These are phyloP conservation scores for Cephalopholis sonnerati DNA, from an alignment of 2,113 vertebrate genomes.

Conservation along the genomic window DNA sequence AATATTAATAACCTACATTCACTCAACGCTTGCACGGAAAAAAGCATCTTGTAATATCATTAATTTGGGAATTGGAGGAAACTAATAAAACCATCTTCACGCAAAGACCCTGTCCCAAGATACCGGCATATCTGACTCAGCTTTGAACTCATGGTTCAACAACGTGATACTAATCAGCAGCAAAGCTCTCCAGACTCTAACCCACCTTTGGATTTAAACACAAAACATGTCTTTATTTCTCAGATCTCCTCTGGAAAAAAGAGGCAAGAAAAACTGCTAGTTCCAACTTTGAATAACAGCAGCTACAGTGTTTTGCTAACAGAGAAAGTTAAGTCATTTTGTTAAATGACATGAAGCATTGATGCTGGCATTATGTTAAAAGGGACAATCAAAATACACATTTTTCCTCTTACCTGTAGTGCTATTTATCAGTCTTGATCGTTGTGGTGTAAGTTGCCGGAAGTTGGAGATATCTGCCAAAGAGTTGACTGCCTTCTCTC, in stretches of 20 bases:
- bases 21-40: neutral
- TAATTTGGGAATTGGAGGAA: constrained; percentile 9
- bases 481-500: no score
- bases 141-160: constrained; percentile 13
- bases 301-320: no score
- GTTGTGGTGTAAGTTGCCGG: no score
- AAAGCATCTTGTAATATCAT: constrained; percentile 21
- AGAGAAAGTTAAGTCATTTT: neutral
- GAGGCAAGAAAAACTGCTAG: neutral
- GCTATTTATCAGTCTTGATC: no score
- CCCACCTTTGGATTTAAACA: constrained; percentile 7
- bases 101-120: neutral
- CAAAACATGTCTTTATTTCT: constrained; percentile 29
- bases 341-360: neutral
- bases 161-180: neutral
- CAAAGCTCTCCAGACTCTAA: neutral
- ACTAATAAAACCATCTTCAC: constrained; percentile 1
- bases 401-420: no score
- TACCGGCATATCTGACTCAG: neutral
- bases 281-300: neutral
- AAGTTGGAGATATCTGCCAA: no score
- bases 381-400: neutral
- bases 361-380: neutral
- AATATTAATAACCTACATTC: constrained; percentile 15
- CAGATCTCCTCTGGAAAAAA: constrained; percentile 11